A percentile compares a stretch with the other conserved stretches of the same genome.
Conservation (phyloP, 2,888 invertebrate species). For the Drosophila merina region DNA sequence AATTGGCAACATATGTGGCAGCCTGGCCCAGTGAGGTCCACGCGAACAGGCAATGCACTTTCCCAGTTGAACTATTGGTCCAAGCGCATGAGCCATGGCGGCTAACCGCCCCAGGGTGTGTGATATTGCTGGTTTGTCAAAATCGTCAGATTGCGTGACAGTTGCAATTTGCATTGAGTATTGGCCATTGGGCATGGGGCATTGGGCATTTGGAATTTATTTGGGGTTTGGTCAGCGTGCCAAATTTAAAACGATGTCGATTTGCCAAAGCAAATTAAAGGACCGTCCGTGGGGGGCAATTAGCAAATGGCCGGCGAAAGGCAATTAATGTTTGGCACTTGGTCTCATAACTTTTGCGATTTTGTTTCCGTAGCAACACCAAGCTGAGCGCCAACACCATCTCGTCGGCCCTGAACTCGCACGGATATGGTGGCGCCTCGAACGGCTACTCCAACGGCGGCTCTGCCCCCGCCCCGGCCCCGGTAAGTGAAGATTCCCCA, state of each 20-base stretch:
- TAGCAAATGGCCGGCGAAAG: constrained; percentile 27
- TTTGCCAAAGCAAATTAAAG: constrained; percentile 63
- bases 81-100: background rate
- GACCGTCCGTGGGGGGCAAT: constrained; percentile 35
- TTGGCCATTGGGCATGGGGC: constrained; percentile 3
- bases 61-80: constrained; percentile 1
- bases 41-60: constrained; percentile 27
- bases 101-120: constrained; percentile 13
- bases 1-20: constrained; percentile 52
- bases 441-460: constrained; percentile 81
- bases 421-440: constrained; percentile 81
- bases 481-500: constrained; percentile 72
- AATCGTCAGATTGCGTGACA: constrained; percentile 21
- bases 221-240: constrained; percentile 40
- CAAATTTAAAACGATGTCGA: constrained; percentile 44
- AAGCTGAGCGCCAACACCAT: constrained; percentile 90
- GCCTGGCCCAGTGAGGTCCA: background rate
- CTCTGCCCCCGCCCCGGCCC: constrained; percentile 75
- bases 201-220: constrained; percentile 55
- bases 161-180: constrained; percentile 53
- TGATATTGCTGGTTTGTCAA: constrained; percentile 22
- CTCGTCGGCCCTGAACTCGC: constrained; percentile 88
- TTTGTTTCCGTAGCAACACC: constrained; percentile 85
- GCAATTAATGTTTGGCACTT: constrained; percentile 38
- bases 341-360: constrained; percentile 5